Evolutionary conservation across 2,113 vertebrate species (phyloP).

Genomic region (Hyperoodon ampullatus): DNA sequence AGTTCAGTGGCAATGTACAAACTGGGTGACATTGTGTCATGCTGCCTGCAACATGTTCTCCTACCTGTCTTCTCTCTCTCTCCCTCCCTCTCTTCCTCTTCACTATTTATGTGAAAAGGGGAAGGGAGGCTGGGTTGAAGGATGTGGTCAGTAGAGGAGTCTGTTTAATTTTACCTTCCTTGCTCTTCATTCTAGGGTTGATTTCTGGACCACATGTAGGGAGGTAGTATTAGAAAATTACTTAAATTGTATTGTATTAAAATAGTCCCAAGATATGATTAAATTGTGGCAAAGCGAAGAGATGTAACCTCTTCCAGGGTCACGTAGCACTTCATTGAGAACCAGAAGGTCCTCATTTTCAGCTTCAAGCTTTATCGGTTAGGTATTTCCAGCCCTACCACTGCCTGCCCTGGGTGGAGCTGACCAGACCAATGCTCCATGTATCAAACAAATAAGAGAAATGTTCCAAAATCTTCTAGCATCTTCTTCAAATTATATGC

Average conservation of each 20-base stretch:
- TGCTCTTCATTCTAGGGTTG: not conserved
- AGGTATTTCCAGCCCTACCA: not conserved
- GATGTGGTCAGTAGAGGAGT: not conserved
- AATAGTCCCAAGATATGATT: slow-evolving; percentile 16
- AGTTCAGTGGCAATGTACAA: not conserved
- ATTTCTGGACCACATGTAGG: not conserved
- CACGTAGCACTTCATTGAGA: not conserved
- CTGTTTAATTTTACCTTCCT: not conserved
- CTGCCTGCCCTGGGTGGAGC: not conserved
- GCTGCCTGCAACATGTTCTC: not conserved
- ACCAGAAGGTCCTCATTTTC: not conserved
- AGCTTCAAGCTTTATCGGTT: not conserved
- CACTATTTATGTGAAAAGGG: not conserved
- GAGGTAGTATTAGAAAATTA: not conserved
- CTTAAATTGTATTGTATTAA: not conserved
- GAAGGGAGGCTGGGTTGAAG: not conserved
- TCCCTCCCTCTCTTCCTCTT: not conserved
- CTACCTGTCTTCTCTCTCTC: not conserved
- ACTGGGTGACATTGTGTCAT: not conserved
- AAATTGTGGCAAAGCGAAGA: not conserved
- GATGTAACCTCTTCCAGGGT: not conserved
- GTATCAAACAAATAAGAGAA: not conserved
- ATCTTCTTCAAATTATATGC: slow-evolving; percentile 2
- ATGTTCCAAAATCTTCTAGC: not conserved
- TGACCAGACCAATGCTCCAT: not conserved